Base-by-base conservation (phyloP, 2,888 invertebrate species). In the Halictus ligatus region DNA sequence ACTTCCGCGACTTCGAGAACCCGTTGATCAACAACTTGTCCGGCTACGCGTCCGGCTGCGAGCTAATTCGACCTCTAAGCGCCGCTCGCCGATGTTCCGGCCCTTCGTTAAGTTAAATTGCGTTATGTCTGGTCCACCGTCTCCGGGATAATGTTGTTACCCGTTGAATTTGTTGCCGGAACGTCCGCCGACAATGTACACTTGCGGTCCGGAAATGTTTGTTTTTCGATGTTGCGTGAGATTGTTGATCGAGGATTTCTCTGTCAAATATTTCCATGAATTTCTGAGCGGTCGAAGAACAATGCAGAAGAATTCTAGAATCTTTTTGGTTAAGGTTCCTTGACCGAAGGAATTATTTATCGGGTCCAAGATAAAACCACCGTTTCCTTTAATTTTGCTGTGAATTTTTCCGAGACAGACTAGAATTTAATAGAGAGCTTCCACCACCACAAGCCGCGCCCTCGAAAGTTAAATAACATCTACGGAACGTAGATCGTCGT, bases 21-120 rank as follows among this genome's bases (percentile, higher is more conserved):
- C 40, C 46, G 72, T 43, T n/a, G 46, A 72, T 46, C 72, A 72
- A 72, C 46, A 46, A 48, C 46, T 72, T 25, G 71, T 58, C 40
- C 35, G n/a, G 71, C 21, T 71, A 43, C 71, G 71, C 6, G n/a
- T 15, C 15, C 72, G 7, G 72, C n/a, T 72, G 72, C 3, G 15
- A 13, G 71, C 43, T 71, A 43, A 71, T 71, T 71, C 40, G 18
- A 69, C 10, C 21, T 35, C 69, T 21, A 21, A 69, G 40, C 40
- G 40, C 15, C 29, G 12, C 58, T 58, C 58, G 58, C 58, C 58
- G n/a, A n/a, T 58, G 15, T 4, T 12, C n/a, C n/a, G 8, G 2
- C 8, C 29, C 29, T 64, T 15, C 64, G 18, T n/a, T n/a, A n/a
- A 3, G 29, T 18, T 7, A 64, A 35, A 64, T 64, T 29, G 35